Evolutionary conservation across 2,888 invertebrate species (phyloP).

Genomic region (Biston betularia): DNA sequence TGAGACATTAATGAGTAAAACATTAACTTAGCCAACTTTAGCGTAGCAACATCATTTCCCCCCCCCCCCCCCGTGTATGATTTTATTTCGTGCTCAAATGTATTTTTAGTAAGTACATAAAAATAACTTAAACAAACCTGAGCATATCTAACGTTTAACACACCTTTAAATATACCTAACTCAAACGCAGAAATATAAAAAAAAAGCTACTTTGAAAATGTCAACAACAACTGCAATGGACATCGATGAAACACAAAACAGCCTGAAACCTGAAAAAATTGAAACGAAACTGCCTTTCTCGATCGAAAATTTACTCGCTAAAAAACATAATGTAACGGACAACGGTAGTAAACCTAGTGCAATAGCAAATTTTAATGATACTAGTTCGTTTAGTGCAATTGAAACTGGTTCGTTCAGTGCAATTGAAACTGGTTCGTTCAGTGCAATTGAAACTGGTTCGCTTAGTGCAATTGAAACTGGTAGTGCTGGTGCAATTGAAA

Average conservation of each 20-base stretch:
- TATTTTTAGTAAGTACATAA: no score
- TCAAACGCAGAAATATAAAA: neutral
- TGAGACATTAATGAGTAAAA: no score
- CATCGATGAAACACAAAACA: conserved; percentile 54
- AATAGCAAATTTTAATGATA: conserved; percentile 36
- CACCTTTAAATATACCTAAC: no score
- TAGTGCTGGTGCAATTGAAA: conserved; percentile 50
- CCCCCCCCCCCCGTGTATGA: no score
- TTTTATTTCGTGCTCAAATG: neutral
- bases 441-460: conserved; percentile 45
- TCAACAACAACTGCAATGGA: conserved; percentile 53
- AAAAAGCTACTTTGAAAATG: conserved; percentile 10
- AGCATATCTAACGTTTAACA: no score
- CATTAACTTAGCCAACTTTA: no score
- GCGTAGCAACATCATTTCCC: no score
- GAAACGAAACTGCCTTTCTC: conserved; percentile 76
- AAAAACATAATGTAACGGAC: conserved; percentile 57
- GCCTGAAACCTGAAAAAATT: conserved; percentile 58
- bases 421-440: conserved; percentile 39
- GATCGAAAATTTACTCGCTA: conserved; percentile 75
- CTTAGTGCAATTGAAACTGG: conserved; percentile 6
- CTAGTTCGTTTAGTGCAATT: conserved; percentile 38
- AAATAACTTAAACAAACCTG: neutral
- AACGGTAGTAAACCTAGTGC: conserved; percentile 1
- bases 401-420: conserved; percentile 40